Conservation (phyloP, 2,888 invertebrate species). For the Lithophane ornitopus region DNA sequence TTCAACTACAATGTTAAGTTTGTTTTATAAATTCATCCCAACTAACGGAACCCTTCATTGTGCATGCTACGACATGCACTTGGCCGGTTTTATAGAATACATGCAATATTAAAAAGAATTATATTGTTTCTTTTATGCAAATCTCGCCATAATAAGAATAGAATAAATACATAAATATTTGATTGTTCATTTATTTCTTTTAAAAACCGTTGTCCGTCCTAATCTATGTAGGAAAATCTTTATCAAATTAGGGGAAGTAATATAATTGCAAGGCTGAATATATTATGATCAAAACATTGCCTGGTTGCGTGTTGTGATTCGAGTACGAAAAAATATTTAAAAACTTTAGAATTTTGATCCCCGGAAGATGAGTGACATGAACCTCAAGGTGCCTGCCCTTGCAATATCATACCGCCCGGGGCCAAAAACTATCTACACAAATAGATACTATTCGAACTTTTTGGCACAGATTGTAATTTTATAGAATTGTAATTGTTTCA, state of each 20-base stretch:
- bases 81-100: no score
- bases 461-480: background rate
- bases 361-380: background rate
- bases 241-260: conserved; percentile 59
- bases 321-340: background rate
- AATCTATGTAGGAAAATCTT: conserved; percentile 64
- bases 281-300: conserved; percentile 48
- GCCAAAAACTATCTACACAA: background rate
- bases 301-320: conserved; percentile 21
- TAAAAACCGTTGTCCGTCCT: conserved; percentile 28
- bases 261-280: conserved; percentile 59
- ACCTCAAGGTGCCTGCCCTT: background rate
- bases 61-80: no score
- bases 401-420: background rate
- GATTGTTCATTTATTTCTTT: conserved; percentile 13
- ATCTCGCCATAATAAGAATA: conserved; percentile 4
- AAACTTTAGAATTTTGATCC: background rate
- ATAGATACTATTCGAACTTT: background rate
- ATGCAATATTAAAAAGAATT: no score
- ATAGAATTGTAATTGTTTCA: no score
- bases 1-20: no score
- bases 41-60: no score
- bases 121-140: background rate
- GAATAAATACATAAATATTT: background rate
- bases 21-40: no score